These are phyloP conservation scores for Lycocerus yunnanus DNA, from an alignment of 2,888 invertebrate species.

Conservation along the genomic window DNA sequence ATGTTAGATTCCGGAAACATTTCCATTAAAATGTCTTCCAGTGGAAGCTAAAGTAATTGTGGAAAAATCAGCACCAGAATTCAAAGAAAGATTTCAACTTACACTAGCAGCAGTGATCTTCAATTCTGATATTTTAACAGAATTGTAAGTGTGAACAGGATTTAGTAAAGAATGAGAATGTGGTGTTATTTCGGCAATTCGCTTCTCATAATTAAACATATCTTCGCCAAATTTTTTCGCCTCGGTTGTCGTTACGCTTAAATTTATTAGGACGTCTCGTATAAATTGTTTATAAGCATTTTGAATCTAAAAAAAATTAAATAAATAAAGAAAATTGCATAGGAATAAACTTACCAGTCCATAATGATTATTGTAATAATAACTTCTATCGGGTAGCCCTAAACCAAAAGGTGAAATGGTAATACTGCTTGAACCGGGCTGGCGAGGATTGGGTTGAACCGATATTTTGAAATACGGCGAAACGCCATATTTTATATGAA, in stretches of 20 bases:
- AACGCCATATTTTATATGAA: constrained; percentile 58
- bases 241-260: constrained; percentile 56
- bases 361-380: constrained; percentile 55
- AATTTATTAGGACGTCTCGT: constrained; percentile 56
- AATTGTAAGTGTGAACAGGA: constrained; percentile 52
- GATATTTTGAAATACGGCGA: constrained; percentile 59
- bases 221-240: constrained; percentile 59
- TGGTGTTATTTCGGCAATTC: constrained; percentile 60
- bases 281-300: constrained; percentile 58
- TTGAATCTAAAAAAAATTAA: constrained; percentile 51
- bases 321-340: neutral
- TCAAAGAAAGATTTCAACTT: constrained; percentile 31
- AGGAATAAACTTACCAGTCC: constrained; percentile 50
- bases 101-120: constrained; percentile 55
- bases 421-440: constrained; percentile 56
- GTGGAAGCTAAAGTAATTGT: constrained; percentile 50
- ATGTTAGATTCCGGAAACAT: constrained; percentile 58
- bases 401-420: constrained; percentile 61
- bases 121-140: constrained; percentile 54
- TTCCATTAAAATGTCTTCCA: constrained; percentile 56
- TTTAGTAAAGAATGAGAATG: constrained; percentile 46
- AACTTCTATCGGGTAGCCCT: constrained; percentile 60
- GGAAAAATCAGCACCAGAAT: neutral
- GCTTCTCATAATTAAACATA: constrained; percentile 61
- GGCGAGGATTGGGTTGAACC: constrained; percentile 58